Evolutionary conservation across 2,888 invertebrate genomes (phyloP).

Genomic region (Melanargia galathea): DNA sequence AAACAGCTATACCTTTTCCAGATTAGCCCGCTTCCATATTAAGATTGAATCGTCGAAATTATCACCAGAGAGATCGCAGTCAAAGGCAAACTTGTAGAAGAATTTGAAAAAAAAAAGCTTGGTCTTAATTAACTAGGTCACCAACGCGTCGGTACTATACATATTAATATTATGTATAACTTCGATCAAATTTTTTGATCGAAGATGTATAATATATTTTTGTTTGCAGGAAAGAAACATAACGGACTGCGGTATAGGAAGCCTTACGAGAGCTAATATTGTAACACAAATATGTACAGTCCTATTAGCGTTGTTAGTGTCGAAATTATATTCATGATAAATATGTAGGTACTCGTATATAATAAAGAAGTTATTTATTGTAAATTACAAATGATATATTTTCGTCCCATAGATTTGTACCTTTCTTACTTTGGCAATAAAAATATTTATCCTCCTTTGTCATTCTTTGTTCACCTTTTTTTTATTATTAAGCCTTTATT

Average conservation of each 20-base stretch:
- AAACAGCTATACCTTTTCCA: too few relatives aligned
- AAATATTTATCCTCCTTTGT: slow-evolving; percentile 66
- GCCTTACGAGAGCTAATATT: slow-evolving; percentile 50
- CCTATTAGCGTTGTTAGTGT: slow-evolving; percentile 45
- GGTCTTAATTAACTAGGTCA: too few relatives aligned
- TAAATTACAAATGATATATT: slow-evolving; percentile 23
- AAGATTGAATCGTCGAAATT: too few relatives aligned
- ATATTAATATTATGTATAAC: too few relatives aligned
- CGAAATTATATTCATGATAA: slow-evolving; percentile 46
- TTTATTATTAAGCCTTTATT: too few relatives aligned
- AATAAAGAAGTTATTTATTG: slow-evolving; percentile 21
- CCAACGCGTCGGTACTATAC: too few relatives aligned
- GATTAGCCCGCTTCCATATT: too few relatives aligned
- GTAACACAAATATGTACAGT: slow-evolving; percentile 47
- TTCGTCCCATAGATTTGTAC: slow-evolving; percentile 60
- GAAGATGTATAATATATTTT: not conserved
- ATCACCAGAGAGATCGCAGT: too few relatives aligned
- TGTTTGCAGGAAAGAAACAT: slow-evolving; percentile 67
- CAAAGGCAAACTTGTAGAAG: too few relatives aligned
- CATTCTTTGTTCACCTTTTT: slow-evolving; percentile 9
- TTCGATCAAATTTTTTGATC: not conserved
- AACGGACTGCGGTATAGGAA: slow-evolving; percentile 67
- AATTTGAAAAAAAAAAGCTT: too few relatives aligned
- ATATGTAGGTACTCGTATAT: slow-evolving; percentile 5
- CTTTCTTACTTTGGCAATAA: slow-evolving; percentile 75